A percentile compares a stretch with the other conserved stretches of the same genome.
phyloP scores from a whole-genome alignment of 1,140 invertebrate species.

The Tribolium madens region DNA sequence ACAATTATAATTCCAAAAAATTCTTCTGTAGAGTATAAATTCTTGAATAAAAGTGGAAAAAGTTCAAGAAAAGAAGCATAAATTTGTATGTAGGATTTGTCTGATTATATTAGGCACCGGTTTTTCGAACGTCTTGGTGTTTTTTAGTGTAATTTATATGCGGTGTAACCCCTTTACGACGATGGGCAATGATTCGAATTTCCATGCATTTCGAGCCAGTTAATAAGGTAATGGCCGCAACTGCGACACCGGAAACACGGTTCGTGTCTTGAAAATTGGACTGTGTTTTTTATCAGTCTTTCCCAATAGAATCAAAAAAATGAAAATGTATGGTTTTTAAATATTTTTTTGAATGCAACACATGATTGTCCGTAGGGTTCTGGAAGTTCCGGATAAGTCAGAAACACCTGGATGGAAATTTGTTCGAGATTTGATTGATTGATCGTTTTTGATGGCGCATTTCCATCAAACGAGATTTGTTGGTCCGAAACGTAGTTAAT shows the following conservation, averaged over 20 bases:
- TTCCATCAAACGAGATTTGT: not conserved
- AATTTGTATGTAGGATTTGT: too few species aligned
- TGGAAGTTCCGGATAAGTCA: not conserved
- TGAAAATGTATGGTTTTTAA: not conserved
- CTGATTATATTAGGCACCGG: too few species aligned
- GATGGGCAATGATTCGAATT: not conserved
- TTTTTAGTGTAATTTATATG: not conserved
- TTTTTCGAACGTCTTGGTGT: too few species aligned
- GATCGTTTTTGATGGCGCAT: not conserved
- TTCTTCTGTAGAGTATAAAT: too few species aligned
- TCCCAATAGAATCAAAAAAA: not conserved
- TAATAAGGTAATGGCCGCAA: not conserved
- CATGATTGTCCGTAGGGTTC: not conserved
- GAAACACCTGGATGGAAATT: slow-evolving; percentile 10
- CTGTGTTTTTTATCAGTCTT: not conserved
- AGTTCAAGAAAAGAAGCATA: too few species aligned
- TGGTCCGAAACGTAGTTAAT: not conserved
- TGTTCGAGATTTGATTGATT: slow-evolving; percentile 2
- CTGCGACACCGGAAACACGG: not conserved
- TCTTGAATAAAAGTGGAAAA: too few species aligned
- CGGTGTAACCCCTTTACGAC: not conserved
- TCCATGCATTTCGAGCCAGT: not conserved
- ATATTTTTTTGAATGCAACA: not conserved
- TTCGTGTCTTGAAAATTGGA: not conserved
- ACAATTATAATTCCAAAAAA: too few species aligned